Conservation (phyloP, 2,888 invertebrate species). For the Sinotaia quadrata region DNA sequence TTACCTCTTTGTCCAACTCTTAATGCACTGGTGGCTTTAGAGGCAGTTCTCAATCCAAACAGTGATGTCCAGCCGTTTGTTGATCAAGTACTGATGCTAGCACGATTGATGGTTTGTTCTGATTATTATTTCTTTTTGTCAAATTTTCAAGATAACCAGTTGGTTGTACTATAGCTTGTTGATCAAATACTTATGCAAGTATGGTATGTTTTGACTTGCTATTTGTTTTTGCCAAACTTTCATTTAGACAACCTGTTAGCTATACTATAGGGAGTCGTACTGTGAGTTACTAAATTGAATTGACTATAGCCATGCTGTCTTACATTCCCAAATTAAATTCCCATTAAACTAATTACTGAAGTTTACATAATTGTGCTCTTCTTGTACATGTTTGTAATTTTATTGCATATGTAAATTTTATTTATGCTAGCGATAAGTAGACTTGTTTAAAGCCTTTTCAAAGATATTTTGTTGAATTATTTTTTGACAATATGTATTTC, state of each 20-base stretch:
- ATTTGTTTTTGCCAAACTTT: neutral
- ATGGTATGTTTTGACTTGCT: neutral
- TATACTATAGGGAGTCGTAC: no score
- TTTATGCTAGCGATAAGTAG: neutral
- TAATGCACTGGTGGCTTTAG: conserved; percentile 81
- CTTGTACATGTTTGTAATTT: neutral
- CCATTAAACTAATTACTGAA: no score
- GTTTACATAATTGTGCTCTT: neutral
- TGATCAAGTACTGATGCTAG: conserved; percentile 86
- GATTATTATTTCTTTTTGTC: neutral
- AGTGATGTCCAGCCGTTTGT: conserved; percentile 86
- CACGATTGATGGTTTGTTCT: conserved; percentile 81
- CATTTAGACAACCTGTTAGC: no score
- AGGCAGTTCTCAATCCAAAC: conserved; percentile 88
- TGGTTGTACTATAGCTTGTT: neutral
- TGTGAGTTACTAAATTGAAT: no score
- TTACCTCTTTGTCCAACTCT: conserved; percentile 66
- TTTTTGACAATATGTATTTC: conserved; percentile 15
- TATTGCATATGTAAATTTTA: neutral
- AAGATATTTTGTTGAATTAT: neutral
- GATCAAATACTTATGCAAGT: neutral
- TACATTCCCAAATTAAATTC: no score
- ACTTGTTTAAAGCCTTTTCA: neutral
- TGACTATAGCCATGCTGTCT: no score
- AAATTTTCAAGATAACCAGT: neutral